Evolutionary conservation across 2,888 invertebrate genomes (phyloP), one percentile per base, ranked within the genome.

Genomic region (Flabesymbios commensalis): DNA sequence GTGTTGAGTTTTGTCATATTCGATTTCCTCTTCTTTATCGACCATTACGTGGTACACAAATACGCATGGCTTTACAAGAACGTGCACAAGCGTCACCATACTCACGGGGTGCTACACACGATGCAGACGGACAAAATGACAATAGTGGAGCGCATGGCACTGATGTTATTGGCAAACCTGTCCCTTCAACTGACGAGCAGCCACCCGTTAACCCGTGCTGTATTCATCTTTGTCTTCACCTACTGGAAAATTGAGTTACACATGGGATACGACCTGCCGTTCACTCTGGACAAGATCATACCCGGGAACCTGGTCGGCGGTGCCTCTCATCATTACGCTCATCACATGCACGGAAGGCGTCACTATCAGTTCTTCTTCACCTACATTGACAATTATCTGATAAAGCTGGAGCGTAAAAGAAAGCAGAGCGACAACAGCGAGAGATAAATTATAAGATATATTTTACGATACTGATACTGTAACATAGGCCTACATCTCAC

Each of bases 331-430:
- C 78, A 78, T 64, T 72, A 67, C 43, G 64, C 61, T 7, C 78
- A 78, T 55, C 78, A 78, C 64, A 53, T 65, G 26, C 65, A 74
- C 17, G 76, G 76, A 3, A 59, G 61, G 2, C 52, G 73, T 29
- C 54, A 74, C 57, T 78, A 76, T 57, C 75, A 77, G 48, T 77
- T 77, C 2, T 75, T 78, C 56, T 67, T 78, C 39, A 74, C 73
- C 3, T 77, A 78, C 57, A 60, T 78, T 3, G 78, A 78, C 24
- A 41, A 48, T 2, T 36, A n/a, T n/a, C n/a, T n/a, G n/a, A n/a
- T n/a, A n/a, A n/a, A n/a, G n/a, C n/a, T n/a, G n/a, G n/a, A n/a
- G n/a, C n/a, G n/a, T n/a, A n/a, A n/a, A n/a, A n/a, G n/a, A n/a
- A n/a, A n/a, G n/a, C n/a, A n/a, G n/a, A n/a, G n/a, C n/a, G n/a